Evolutionary conservation across 92 coral and sea anemone species (phyloP), one percentile per base, ranked within the genome.

Genomic region (Nematostella vectensis): DNA sequence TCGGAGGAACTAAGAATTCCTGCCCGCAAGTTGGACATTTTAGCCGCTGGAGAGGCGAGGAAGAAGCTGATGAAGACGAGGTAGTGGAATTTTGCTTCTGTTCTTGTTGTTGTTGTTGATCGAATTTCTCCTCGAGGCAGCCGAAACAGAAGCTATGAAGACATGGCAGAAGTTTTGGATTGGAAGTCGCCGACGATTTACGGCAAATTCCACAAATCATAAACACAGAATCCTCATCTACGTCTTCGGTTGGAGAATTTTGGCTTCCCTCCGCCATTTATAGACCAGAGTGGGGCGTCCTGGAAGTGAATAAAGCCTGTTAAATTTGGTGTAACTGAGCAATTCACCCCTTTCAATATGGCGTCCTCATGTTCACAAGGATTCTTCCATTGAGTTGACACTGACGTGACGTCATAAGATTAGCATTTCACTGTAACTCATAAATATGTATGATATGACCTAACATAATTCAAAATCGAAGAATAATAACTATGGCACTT

Each of bases 1-100:
- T 76, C 55, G 80, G 88, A 15, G 98, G 96, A 37, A 91, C 98
- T 16, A 91, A 70, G 64, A 91, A 91, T 75, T 91, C 98, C 31
- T 91, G 98, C 11, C 98, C 98, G 58, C 98, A 91, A 16, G 85
- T 91, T 31, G 98, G 98, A 63, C 98, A 91, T 68, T 91, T 86
- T 19, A 91, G 71, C 39, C 98, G 68, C 23, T 83, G 84, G 20
- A 80, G 67, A 25, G 74, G 56, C 49, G 49, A 67, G 13, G 77
- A 29, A 1, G 83, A 76, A n/a, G 77, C 25, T 1, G 83, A 76
- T n/a, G 85, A 59, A 29, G 70, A 47, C 42, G 69, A 67, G 39
- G 72, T 16, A 4, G 94, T 61, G 16, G 61, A 30, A 13, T 22
- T 52, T 29, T 61, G 48, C 36, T 65, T 50, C 24, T 57, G 56